These are phyloP conservation scores for Anthonomus grandis DNA, from an alignment of 1,140 invertebrate genomes.

Conservation along the genomic window DNA sequence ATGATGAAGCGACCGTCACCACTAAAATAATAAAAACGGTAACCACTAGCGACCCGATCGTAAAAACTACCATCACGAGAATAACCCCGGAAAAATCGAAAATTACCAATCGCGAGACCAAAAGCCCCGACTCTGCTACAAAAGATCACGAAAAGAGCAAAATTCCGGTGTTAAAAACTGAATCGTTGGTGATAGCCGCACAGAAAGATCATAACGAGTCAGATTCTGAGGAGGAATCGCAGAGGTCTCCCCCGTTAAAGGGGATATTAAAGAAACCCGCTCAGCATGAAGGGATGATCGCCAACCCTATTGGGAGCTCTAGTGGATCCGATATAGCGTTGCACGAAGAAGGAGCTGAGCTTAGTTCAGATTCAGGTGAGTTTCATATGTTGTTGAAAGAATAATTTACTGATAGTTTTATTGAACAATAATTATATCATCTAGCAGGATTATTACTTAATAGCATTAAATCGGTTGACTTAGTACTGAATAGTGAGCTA, in stretches of 20 bases:
- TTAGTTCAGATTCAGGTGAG: constrained; percentile 49
- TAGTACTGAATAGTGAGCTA: too few relatives aligned
- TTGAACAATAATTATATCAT: too few relatives aligned
- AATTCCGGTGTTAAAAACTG: constrained; percentile 50
- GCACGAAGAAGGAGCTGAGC: constrained; percentile 54
- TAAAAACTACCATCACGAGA: constrained; percentile 45
- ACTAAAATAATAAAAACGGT: constrained; percentile 45
- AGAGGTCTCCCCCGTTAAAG: too few relatives aligned
- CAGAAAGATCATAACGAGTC: constrained; percentile 34
- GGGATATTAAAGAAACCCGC: constrained; percentile 52
- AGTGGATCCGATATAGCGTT: constrained; percentile 62
- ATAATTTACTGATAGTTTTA: too few relatives aligned
- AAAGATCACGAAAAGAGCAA: constrained; percentile 44
- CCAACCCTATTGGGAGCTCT: constrained; percentile 57
- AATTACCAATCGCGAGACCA: constrained; percentile 27
- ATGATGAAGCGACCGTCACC: constrained; percentile 45
- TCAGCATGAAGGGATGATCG: constrained; percentile 50
- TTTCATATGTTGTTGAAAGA: too few relatives aligned
- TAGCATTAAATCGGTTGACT: too few relatives aligned
- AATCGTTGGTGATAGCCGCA: constrained; percentile 46
- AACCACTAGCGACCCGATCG: constrained; percentile 49
- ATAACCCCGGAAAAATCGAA: constrained; percentile 35
- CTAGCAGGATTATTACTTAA: too few relatives aligned
- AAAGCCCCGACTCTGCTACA: neutral
- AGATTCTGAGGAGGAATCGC: constrained; percentile 46